A percentile compares a stretch with the other conserved stretches of the same genome.
phyloP scores from a whole-genome alignment of 2,113 vertebrate genomes.

The Hippocampus guttulatus region DNA sequence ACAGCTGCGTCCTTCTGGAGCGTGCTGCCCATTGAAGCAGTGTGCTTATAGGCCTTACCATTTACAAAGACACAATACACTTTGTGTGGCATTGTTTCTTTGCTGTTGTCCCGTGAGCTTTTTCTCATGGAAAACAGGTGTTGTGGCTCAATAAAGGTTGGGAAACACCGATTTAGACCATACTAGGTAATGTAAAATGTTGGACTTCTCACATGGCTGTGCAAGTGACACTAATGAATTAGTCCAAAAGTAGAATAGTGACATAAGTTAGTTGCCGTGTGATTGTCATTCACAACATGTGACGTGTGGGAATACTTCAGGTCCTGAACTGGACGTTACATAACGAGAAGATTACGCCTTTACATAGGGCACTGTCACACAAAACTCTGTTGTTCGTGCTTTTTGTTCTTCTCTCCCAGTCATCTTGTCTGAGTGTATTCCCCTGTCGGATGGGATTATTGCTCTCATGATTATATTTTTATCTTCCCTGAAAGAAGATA shows the following conservation, averaged over 20 bases:
- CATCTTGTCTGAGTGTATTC: neutral
- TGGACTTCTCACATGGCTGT: neutral
- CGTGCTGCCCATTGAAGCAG: too few relatives aligned
- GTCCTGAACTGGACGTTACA: conserved; percentile 40
- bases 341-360: conserved; percentile 56
- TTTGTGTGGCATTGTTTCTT: neutral
- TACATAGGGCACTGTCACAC: neutral
- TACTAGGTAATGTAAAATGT: neutral
- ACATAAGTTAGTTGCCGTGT: conserved; percentile 32
- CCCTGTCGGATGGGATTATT: neutral
- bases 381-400: neutral
- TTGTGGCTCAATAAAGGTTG: neutral
- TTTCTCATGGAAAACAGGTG: neutral
- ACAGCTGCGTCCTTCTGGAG: too few relatives aligned
- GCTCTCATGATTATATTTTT: conserved; percentile 1
- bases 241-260: conserved; percentile 9
- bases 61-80: too few relatives aligned
- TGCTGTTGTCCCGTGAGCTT: neutral
- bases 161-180: neutral
- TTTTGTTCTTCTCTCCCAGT: neutral
- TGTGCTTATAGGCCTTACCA: too few relatives aligned
- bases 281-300: conserved; percentile 26
- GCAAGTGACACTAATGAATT: neutral
- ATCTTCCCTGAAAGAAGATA: neutral
- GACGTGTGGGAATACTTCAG: conserved; percentile 44